Base-by-base conservation (phyloP, 2,797 vertebrate species). In the Eospalax fontanierii region DNA sequence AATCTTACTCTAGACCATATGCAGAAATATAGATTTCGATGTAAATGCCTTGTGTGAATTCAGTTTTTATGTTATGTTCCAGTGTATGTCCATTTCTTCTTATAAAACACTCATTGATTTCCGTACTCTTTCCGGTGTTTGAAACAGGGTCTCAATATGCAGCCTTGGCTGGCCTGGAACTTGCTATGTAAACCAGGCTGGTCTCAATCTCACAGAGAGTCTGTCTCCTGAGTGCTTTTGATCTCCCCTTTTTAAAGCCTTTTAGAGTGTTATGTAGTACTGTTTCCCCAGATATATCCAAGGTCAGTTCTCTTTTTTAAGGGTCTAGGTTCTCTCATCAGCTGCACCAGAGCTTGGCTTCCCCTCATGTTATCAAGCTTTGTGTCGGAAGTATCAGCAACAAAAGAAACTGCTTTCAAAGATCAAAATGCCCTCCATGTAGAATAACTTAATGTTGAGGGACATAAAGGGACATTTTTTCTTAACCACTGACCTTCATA, bases 11-110 rank as follows among this genome's bases (percentile, higher is more conserved):
- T 30, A 15, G 16, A 24, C 14, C 18, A 4, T 2, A 1, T 16
- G 6, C 2, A 50, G 7, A 74, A 80, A 28, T 1, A 15, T 0
- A 65, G 35, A 16, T 15, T 8, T n/a, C 9, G 1, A 0, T 88
- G 8, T n/a, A 16, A 87, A 46, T 22, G 4, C 8, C 7, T 73
- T 74, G 10, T 26, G 85, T 68, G 40, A 22, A 75, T 79, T 33
- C 11, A 3, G 82, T 54, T 86, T 87, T 68, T 74, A 21, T 43
- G 2, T 35, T 73, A 73, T 0, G 4, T 85, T 38, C 30, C 22
- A n/a, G 26, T 7, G 4, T 5, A 4, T 0, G 12, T 68, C 68
- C 50, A 50, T 2, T 11, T 35, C 19, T 84, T 68, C 33, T 54
- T n/a, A n/a, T n/a, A n/a, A n/a, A n/a, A n/a, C n/a, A n/a, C n/a